Evolutionary conservation across 2,888 invertebrate genomes (phyloP).

Genomic region (Drosophila tripunctata): DNA sequence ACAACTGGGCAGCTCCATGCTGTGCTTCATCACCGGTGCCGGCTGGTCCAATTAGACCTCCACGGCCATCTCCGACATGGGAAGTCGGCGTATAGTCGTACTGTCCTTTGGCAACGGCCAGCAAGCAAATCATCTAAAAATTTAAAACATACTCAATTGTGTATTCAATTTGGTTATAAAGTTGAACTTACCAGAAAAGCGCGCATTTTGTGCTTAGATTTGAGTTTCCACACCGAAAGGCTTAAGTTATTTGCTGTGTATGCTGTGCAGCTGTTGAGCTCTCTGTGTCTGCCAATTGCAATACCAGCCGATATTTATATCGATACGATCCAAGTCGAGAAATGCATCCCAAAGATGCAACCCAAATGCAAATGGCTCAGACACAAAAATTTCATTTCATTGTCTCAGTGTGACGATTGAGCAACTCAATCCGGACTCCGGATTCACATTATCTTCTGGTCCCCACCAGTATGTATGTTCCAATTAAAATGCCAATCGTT

Average conservation of each 20-base stretch:
- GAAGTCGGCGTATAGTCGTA: conserved; percentile 66
- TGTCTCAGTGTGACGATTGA: conserved; percentile 26
- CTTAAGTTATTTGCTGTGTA: conserved; percentile 33
- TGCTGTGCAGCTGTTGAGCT: conserved; percentile 54
- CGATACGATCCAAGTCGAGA: conserved; percentile 1
- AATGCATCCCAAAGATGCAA: conserved; percentile 22
- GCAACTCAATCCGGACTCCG: conserved; percentile 27
- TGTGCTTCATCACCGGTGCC: conserved; percentile 16
- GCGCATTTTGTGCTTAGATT: conserved; percentile 68
- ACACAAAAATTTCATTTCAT: conserved; percentile 15
- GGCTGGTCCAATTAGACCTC: conserved; percentile 42
- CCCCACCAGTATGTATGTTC: conserved; percentile 45
- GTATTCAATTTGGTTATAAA: not conserved
- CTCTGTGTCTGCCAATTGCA: conserved; percentile 56
- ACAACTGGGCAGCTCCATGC: conserved; percentile 45
- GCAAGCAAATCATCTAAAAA: conserved; percentile 67
- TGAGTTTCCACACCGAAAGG: conserved; percentile 49
- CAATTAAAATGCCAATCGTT: conserved; percentile 59
- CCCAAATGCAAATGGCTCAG: conserved; percentile 47
- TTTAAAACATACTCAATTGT: not conserved
- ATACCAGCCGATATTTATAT: conserved; percentile 50
- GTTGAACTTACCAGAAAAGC: conserved; percentile 67
- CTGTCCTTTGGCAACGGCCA: conserved; percentile 68
- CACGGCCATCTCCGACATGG: conserved; percentile 53
- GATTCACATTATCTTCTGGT: conserved; percentile 13